Conservation (phyloP, 2,888 invertebrate genomes). For the Pristionchus japonicus region DNA sequence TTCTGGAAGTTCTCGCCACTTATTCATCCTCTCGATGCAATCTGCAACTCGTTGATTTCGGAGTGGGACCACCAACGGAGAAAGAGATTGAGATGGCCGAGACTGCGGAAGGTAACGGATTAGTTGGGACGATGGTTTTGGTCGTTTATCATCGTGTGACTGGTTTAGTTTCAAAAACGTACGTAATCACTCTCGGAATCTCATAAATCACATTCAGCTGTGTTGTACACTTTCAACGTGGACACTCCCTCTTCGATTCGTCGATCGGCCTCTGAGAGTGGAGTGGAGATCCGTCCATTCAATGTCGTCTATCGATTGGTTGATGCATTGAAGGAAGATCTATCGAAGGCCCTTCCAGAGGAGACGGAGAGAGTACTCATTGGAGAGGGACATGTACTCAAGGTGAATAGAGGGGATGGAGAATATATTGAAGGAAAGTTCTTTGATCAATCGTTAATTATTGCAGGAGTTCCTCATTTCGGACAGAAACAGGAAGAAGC, state of each 20-base stretch:
- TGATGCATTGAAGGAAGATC: constrained; percentile 87
- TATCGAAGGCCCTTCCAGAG: constrained; percentile 84
- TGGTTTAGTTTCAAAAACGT: no score
- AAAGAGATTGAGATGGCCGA: constrained; percentile 87
- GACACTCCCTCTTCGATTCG: constrained; percentile 75
- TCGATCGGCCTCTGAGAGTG: constrained; percentile 76
- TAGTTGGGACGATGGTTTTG: no score
- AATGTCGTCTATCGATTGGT: constrained; percentile 92
- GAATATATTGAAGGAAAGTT: no score
- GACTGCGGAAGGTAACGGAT: constrained; percentile 56
- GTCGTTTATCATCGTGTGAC: no score
- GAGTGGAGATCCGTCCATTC: constrained; percentile 79
- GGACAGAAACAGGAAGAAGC: constrained; percentile 85
- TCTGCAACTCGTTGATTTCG: constrained; percentile 89
- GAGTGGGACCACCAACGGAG: constrained; percentile 88
- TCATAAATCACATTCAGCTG: no score
- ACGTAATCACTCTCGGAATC: no score
- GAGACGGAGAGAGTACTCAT: constrained; percentile 85
- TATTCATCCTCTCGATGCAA: constrained; percentile 82
- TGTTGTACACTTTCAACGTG: constrained; percentile 92
- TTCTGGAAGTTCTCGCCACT: constrained; percentile 89
- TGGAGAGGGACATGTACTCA: constrained; percentile 79
- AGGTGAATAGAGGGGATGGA: constrained; percentile 49
- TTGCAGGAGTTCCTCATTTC: constrained; percentile 78
- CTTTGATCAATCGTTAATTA: no score